Base-by-base conservation (phyloP, 2,888 invertebrate species). In the Synanthedon vespiformis region DNA sequence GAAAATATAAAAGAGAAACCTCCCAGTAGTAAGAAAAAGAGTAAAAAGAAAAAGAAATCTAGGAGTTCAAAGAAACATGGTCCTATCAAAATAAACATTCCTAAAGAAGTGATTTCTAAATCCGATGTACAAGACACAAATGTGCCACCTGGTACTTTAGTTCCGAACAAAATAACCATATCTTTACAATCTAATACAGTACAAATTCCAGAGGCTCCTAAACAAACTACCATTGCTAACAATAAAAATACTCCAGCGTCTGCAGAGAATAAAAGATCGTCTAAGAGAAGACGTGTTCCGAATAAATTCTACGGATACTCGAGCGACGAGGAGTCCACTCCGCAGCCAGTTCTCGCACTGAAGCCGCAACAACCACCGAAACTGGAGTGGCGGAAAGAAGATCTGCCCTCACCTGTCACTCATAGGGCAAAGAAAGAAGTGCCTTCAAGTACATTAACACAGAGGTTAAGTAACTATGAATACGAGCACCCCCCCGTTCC, bases 281-380 rank as follows among this genome's bases (percentile, higher is more conserved):
- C 95, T 1, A 95, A 95, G 76, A 89, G 95, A 55, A 89, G 94
- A 63, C 82, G 95, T 47, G 92, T 95, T 34, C 95, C 94, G 0
- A 95, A 95, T 67, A 93, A 92, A 68, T 95, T 95, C 72, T 95
- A 95, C 69, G 95, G 95, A 0, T 95, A 95, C 71, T 94, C 95
- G 0, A 95, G 95, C 71, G 95, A 95, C 61, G 95, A 95, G 64
- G 95, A 95, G 57, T 88, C 77, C 53, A 51, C 55, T 14, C 58
- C 70, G 51, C 86, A 88, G 1, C 88, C 88, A 55, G 80, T 89
- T 22, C 82, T 89, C 1, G 90, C 84, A 55, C 64, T 81, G 14
- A 77, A 87, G 65, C 91, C 91, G 2, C 90, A 89, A 60, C 88
- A 88, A 51, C 89, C 91, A 3, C 91, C 92, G 0, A 89, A 90